These are phyloP conservation scores for Hylaea fasciaria DNA, from an alignment of 2,888 invertebrate species.

Conservation along the genomic window DNA sequence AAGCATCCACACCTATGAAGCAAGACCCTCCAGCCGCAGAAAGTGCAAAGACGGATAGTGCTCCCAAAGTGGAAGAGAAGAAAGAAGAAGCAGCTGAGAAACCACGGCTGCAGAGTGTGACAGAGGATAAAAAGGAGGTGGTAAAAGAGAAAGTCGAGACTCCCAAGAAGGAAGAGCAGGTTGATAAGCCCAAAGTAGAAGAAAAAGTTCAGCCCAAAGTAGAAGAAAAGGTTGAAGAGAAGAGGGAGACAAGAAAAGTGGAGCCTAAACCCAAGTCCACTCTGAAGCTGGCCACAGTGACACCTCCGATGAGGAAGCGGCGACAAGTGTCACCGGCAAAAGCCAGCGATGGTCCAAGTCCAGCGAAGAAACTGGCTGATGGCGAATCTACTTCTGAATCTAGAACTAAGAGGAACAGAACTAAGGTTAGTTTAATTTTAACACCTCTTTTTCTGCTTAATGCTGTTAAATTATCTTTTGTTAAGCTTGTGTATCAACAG, in stretches of 20 bases:
- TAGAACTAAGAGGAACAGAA: slow-evolving; percentile 76
- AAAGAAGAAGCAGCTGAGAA: slow-evolving; percentile 61
- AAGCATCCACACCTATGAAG: slow-evolving; percentile 57
- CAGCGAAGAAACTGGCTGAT: slow-evolving; percentile 69
- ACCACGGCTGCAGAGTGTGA: slow-evolving; percentile 44
- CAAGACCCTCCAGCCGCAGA: slow-evolving; percentile 57
- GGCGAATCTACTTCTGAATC: slow-evolving; percentile 71
- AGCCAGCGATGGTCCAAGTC: slow-evolving; percentile 63
- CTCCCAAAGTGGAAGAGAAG: slow-evolving; percentile 64
- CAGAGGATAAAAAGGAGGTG: slow-evolving; percentile 59
- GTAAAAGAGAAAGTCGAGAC: slow-evolving; percentile 51
- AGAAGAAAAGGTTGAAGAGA: slow-evolving; percentile 67
- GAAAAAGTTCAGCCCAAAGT: slow-evolving; percentile 44
- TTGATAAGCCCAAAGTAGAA: slow-evolving; percentile 35
- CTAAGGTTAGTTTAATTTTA: slow-evolving; percentile 63
- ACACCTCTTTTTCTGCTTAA: not conserved
- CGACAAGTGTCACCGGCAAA: slow-evolving; percentile 79
- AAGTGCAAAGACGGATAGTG: slow-evolving; percentile 51
- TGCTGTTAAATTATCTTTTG: too few relatives aligned
- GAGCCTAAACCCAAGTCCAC: slow-evolving; percentile 79
- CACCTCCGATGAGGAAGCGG: slow-evolving; percentile 83
- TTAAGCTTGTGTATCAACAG: too few relatives aligned
- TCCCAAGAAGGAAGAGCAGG: slow-evolving; percentile 45
- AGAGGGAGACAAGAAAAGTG: slow-evolving; percentile 61
- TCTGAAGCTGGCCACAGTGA: slow-evolving; percentile 83